These are phyloP conservation scores for Tachyglossus aculeatus DNA, from an alignment of 2,797 vertebrate genomes.

Conservation along the genomic window DNA sequence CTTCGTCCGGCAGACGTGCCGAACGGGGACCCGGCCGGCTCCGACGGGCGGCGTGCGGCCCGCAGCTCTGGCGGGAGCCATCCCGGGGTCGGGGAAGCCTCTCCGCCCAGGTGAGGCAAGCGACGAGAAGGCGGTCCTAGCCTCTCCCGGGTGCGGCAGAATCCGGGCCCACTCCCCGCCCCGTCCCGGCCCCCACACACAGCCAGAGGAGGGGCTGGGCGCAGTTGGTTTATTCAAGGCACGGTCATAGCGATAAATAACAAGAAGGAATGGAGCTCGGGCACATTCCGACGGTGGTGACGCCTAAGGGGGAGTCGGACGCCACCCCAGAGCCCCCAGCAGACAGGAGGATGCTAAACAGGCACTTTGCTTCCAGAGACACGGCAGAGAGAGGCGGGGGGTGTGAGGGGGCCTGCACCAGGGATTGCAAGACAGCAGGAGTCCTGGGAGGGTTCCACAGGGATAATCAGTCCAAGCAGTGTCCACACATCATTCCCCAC, in stretches of 20 bases:
- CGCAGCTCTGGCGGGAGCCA: not conserved
- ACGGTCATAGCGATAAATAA: constrained; percentile 75
- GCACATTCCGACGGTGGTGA: constrained; percentile 70
- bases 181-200: not conserved
- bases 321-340: constrained; percentile 28
- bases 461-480: not conserved
- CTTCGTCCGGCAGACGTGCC: not conserved
- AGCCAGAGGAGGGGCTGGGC: constrained; percentile 8
- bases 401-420: not conserved
- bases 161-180: not conserved
- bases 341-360: constrained; percentile 52
- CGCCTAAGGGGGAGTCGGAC: constrained; percentile 51
- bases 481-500: not conserved
- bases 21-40: not conserved
- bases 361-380: constrained; percentile 68
- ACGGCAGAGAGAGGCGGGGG: constrained; percentile 24
- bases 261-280: constrained; percentile 72
- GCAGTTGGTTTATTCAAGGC: constrained; percentile 79
- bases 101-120: not conserved
- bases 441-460: not conserved
- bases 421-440: not conserved
- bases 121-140: not conserved
- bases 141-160: not conserved
- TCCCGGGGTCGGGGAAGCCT: not conserved
- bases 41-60: too few species aligned